A percentile compares a stretch with the other conserved stretches of the same genome.
phyloP scores from a whole-genome alignment of 2,888 invertebrate genomes.

The Pachliopta kotzebuea region DNA sequence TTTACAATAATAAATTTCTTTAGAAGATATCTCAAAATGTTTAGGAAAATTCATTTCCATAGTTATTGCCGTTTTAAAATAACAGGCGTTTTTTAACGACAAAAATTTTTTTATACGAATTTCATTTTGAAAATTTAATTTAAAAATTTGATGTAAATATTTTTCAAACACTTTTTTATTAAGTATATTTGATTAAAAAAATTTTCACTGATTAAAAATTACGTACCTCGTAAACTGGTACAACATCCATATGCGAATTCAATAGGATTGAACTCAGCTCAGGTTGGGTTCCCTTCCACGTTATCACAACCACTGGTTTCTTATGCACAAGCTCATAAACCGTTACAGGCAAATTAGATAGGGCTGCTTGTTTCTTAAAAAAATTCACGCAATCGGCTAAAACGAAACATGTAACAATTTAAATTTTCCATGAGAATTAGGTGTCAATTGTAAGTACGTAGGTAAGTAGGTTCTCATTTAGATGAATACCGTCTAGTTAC shows the following conservation, averaged over 20 bases:
- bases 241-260: slow-evolving; percentile 98
- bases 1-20: no score
- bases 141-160: not conserved
- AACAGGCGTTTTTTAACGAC: not conserved
- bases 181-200: not conserved
- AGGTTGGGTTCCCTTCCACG: slow-evolving; percentile 89
- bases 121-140: no score
- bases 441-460: no score
- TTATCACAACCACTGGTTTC: slow-evolving; percentile 91
- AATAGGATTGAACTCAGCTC: slow-evolving; percentile 86
- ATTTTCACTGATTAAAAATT: not conserved
- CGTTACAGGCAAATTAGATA: slow-evolving; percentile 82
- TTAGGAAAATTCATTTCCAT: no score
- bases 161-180: not conserved
- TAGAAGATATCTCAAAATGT: no score
- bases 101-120: no score
- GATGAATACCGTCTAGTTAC: no score
- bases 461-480: no score
- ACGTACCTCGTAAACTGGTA: slow-evolving; percentile 91
- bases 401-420: slow-evolving; percentile 30
- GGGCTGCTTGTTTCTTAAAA: slow-evolving; percentile 84
- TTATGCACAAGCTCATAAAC: slow-evolving; percentile 71
- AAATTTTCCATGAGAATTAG: no score
- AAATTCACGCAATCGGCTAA: slow-evolving; percentile 86
- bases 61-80: slow-evolving; percentile 1